Evolutionary conservation across 2,113 vertebrate genomes (phyloP), one percentile per base, ranked within the genome.

Genomic region (Laterallus jamaicensis): DNA sequence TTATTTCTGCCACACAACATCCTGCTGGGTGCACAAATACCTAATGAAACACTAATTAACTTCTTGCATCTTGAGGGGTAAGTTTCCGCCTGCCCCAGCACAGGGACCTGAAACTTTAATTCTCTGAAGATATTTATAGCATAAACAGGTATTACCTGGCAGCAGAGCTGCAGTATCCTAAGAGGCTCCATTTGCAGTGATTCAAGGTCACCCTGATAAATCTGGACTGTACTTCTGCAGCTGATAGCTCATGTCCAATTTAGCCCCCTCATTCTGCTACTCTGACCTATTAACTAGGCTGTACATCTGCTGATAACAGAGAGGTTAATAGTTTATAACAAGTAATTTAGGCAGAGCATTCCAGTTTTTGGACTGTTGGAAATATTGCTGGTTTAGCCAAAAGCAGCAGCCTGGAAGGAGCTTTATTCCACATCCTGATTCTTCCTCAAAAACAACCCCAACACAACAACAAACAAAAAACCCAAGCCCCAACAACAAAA

Each of bases 141-240:
- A 84, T 91, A 96, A 96, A 95, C 94, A 96, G 96, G 95, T 95
- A 97, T 95, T 97, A 97, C 96, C 94, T 96, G 95, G 82, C 83
- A 93, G 86, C 39, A 95, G 91, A 95, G 95, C 91, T 96, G 96
- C 95, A 96, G 95, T 96, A 96, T 94, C 90, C 95, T 93, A 96
- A 95, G 94, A 94, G 70, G 96, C 91, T 95, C 94, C 93, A 90
- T 92, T 94, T 95, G 94, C 95, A 96, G 96, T 5, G n/a, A 97
- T 94, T 96, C 96, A 97, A 97, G 96, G 96, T 97, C 94, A 97
- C 92, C 94, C 94, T 96, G 92, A 91, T 95, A 96, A 96, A 96
- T 93, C 91, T 94, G 87, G 90, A 89, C 95, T 96, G 78, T 82
- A 92, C 70, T 95, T 91, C 75, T 97, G 90, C 93, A 95, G 92